Base-by-base conservation (phyloP, 2,888 invertebrate species). In the Liodrosophila aerea region DNA sequence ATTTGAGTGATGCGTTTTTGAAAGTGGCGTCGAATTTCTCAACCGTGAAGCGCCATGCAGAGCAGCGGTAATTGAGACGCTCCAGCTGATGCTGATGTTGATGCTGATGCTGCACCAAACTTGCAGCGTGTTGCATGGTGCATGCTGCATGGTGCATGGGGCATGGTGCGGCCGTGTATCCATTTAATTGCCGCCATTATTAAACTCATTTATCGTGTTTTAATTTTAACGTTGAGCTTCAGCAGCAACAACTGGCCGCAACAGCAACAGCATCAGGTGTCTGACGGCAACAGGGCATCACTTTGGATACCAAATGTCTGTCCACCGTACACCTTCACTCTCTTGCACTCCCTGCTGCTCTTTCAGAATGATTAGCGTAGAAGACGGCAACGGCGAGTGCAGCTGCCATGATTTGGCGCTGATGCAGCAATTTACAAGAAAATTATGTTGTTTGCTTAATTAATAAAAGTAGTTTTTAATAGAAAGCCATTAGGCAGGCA, bases 181-280 rank as follows among this genome's bases (percentile, higher is more conserved):
- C 76, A 65, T 84, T 86, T 84, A 85, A 86, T 85, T 85, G 86
- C 86, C 74, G 73, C 86, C 86, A 85, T 86, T 86, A 85, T 85
- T 85, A 85, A 85, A 86, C 85, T 81, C 86, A 85, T 85, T 86
- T 85, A 86, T 83, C 86, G 86, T 83, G 85, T 83, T 83, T 80
- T 86, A 80, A 80, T 80, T 76, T 76, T 69, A 67, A 65, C 71
- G 67, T 74, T 74, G 73, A 73, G 67, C 73, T 70, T 72, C 80
- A 60, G 49, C 41, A 37, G 13, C 39, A 39, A 34, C 59, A 46
- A 40, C 58, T 29, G 44, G 29, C 59, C 18, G 13, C 27, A 18
- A 4, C 64, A 44, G 15, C 54, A 36, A 2, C 61, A 63, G 53
- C 70, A 65, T 65, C 60, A 71, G 63, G 64, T 68, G 57, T 60